Conservation (phyloP, 2,113 vertebrate genomes). For the Triplophysa dalaica region DNA sequence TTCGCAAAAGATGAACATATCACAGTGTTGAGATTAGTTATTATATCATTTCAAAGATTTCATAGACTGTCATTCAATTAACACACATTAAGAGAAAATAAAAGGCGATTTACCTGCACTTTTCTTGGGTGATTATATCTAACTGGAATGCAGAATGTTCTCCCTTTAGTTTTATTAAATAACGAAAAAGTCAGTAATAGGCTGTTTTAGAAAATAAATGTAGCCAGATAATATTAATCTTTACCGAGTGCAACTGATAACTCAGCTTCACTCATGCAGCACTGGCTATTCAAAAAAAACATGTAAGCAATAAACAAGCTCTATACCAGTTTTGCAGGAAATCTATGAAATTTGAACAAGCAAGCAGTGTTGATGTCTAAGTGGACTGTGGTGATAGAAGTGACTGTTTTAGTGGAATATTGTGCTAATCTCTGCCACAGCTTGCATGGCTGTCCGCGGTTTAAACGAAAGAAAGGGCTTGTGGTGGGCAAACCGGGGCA, state of each 20-base stretch:
- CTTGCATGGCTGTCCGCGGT: background rate
- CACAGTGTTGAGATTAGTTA: background rate
- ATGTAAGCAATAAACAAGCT: slow-evolving; percentile 8
- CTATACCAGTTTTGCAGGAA: slow-evolving; percentile 10
- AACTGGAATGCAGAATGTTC: too few relatives aligned
- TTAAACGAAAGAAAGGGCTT: background rate
- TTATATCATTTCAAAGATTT: background rate
- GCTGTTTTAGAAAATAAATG: background rate
- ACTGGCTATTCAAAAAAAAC: background rate
- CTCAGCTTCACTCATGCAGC: background rate
- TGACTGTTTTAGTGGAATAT: slow-evolving; percentile 6
- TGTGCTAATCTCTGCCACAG: slow-evolving; percentile 2
- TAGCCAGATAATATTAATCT: background rate
- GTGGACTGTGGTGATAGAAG: slow-evolving; percentile 17
- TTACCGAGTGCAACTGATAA: background rate
- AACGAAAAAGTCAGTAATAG: background rate
- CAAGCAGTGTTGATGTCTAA: background rate
- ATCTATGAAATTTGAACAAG: background rate
- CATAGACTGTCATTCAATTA: background rate
- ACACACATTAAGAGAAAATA: background rate
- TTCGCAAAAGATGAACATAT: background rate
- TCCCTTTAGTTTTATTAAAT: too few relatives aligned
- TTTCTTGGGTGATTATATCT: too few relatives aligned
- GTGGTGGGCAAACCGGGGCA: background rate
- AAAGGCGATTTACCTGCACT: background rate